A percentile compares a stretch with the other conserved stretches of the same genome.
Conservation (phyloP, 2,113 vertebrate species). For the Pitta sordida region DNA sequence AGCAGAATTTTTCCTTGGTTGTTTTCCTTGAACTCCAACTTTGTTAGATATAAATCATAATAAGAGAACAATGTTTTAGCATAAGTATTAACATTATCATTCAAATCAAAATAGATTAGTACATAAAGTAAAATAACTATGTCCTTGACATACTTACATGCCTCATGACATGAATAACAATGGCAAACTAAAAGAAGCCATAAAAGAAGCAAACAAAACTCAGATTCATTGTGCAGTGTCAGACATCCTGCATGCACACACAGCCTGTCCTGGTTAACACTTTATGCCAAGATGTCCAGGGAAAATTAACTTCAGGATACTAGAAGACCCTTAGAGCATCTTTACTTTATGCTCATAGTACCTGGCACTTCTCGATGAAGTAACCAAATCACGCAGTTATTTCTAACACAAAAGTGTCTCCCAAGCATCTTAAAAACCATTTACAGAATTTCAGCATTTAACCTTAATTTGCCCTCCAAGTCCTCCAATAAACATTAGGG, state of each 20-base stretch:
- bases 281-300: not conserved
- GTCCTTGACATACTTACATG: not conserved
- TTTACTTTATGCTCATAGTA: not conserved
- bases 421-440: not conserved
- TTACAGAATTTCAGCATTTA: not conserved
- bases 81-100: not conserved
- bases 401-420: not conserved
- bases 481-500: constrained; percentile 84
- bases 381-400: not conserved
- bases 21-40: not conserved
- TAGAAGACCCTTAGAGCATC: not conserved
- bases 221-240: not conserved
- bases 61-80: not conserved
- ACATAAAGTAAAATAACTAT: not conserved
- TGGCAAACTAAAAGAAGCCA: not conserved
- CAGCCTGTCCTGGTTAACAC: not conserved
- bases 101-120: not conserved
- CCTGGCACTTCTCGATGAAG: not conserved
- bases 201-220: not conserved
- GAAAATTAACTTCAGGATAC: not conserved
- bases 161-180: not conserved
- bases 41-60: not conserved
- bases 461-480: constrained; percentile 85
- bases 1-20: not conserved
- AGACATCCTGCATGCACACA: not conserved